These are phyloP conservation scores for Pristis pectinata DNA, from an alignment of 2,797 vertebrate species.

Conservation along the genomic window DNA sequence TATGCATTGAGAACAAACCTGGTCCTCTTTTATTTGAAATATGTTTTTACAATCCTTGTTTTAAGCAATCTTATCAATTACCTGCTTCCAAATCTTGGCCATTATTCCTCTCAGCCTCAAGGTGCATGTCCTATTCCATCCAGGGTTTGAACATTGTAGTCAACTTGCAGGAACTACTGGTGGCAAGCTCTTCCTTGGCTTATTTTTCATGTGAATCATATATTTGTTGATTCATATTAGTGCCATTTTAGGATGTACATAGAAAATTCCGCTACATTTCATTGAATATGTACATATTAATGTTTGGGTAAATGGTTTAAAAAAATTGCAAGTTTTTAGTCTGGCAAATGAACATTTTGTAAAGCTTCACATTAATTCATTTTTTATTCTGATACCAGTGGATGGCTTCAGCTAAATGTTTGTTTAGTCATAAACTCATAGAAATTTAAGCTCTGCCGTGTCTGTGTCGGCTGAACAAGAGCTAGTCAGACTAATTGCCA, in stretches of 20 bases:
- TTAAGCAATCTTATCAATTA: not conserved
- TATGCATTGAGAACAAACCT: not conserved
- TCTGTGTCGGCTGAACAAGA: too few species aligned
- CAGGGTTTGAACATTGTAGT: not conserved
- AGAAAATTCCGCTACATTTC: too few species aligned
- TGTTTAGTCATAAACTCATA: not conserved
- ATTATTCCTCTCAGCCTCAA: not conserved
- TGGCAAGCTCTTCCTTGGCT: not conserved
- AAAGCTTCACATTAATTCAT: not conserved
- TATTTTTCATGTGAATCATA: not conserved
- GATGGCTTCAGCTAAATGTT: not conserved
- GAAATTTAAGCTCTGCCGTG: too few species aligned
- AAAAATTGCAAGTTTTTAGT: too few species aligned
- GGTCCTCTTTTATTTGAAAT: not conserved
- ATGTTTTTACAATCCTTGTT: not conserved
- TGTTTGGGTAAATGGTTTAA: too few species aligned
- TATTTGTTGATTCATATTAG: not conserved
- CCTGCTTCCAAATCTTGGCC: not conserved
- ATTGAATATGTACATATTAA: too few species aligned
- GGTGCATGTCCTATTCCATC: not conserved
- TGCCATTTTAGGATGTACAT: not conserved
- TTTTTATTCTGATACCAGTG: not conserved
- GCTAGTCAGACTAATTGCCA: too few species aligned
- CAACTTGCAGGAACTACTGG: not conserved
- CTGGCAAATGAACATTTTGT: not conserved